Base-by-base conservation (phyloP, 2,888 invertebrate species). In the Schrankia costaestrigalis region DNA sequence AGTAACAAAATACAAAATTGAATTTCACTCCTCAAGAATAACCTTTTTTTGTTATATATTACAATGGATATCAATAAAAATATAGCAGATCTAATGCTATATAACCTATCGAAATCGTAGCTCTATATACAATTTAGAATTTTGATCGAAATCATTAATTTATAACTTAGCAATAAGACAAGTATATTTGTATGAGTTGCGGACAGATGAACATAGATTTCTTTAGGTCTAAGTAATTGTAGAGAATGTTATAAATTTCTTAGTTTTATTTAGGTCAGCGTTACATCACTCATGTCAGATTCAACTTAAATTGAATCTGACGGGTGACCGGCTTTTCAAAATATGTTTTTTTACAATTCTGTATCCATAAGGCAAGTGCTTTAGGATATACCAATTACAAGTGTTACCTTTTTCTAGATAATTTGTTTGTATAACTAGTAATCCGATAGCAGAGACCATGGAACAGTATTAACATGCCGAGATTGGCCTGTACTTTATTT, bases 301-400 rank as follows among this genome's bases (percentile, higher is more conserved):
- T 85, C 79, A 73, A 75, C 45, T 41, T 15, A 24, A 33, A 66
- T 73, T 68, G 80, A 84, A 84, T 69, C 73, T 65, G 63, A 72
- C 46, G 68, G 70, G 79, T 82, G 74, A 76, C 54, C 54, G 56
- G 56, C 70, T 77, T 74, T 67, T 41, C 39, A 53, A 55, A 42
- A 43, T n/a, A n/a, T n/a, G n/a, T n/a, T n/a, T n/a, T 64, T 63
- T 56, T 64, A 67, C 52, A 70, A 51, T 47, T 50, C 46, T 76
- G 73, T 62, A 60, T 73, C 76, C 78, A 74, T 49, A 64, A 67
- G 45, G 66, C 34, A 63, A 66, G 58, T 48, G 28, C 54, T 48
- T 41, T 38, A 53, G 56, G 57, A 62, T 62, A 49, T 44, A 53
- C 52, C 56, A 47, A 62, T 42, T 41, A 54, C 39, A 56, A 56